These are phyloP conservation scores for Bombus turneri DNA, from an alignment of 1,140 invertebrate genomes.

Conservation along the genomic window DNA sequence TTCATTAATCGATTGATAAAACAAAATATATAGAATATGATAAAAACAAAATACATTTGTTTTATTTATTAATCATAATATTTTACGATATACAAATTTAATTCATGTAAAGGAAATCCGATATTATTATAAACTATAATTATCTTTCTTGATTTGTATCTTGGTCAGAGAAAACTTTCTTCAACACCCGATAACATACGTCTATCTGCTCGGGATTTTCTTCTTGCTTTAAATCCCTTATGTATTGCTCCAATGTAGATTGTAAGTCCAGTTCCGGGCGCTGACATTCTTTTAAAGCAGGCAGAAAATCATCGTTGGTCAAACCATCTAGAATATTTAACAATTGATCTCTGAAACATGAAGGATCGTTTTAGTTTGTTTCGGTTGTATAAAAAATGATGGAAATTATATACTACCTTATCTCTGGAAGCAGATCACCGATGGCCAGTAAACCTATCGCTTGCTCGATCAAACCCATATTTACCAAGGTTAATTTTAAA, in stretches of 20 bases:
- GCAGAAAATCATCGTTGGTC: conserved; percentile 79
- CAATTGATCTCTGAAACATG: conserved; percentile 83
- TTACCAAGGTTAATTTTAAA: conserved; percentile 80
- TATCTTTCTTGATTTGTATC: conserved; percentile 75
- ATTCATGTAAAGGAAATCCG: not conserved
- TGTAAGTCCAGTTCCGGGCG: conserved; percentile 81
- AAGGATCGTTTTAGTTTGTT: conserved; percentile 11
- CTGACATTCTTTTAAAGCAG: conserved; percentile 81
- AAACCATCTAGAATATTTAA: conserved; percentile 82
- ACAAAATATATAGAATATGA: not conserved
- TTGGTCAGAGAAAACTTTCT: conserved; percentile 74
- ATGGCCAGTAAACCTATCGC: conserved; percentile 81
- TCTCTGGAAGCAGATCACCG: conserved; percentile 76
- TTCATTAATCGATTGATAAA: not conserved
- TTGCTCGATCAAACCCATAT: conserved; percentile 85
- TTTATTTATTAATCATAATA: conserved; percentile 24
- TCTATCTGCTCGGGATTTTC: conserved; percentile 74
- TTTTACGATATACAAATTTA: not conserved
- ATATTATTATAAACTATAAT: not conserved
- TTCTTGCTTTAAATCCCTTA: conserved; percentile 74
- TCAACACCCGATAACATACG: conserved; percentile 73
- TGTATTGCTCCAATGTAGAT: conserved; percentile 76
- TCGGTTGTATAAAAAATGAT: not conserved
- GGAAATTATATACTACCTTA: conserved; percentile 70
- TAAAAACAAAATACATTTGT: conserved; percentile 22